Evolutionary conservation across 2,113 vertebrate genomes (phyloP), one percentile per base, ranked within the genome.

Genomic region (Pionites leucogaster): DNA sequence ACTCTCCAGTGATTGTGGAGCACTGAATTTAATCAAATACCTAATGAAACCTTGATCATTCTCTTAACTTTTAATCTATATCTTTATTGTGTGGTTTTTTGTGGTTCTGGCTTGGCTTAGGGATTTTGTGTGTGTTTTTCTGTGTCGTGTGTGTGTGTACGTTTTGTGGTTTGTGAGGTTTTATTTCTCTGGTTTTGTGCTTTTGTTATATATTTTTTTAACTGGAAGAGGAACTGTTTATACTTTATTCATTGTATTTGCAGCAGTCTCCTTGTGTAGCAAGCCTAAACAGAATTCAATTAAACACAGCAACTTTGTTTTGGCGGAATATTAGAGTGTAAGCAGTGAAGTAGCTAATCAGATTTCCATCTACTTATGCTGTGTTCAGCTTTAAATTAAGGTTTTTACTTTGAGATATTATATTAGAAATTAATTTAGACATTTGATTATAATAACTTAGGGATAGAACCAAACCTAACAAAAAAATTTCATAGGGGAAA

Each of bases 41-140:
- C 4, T 50, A 67, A 47, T 37, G 63, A 82, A 86, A 16, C 5
- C 13, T 63, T n/a, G 2, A 6, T 67, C 25, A 75, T 84, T 77
- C 11, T 13, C 6, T 49, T 78, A 17, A 63, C 16, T 31, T 86
- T 27, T 25, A 44, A 5, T 29, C 23, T 74, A 35, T 25, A 16
- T 0, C 31, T 86, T 64, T 53, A 50, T 75, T 70, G 47, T 35
- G 19, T 8, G 14, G 6, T 64, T 81, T 25, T 23, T 15, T 46
- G 7, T 28, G 6, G 3, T 19, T 65, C 46, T 25, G 3, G 24
- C 84, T 39, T n/a, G 23, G 1, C 14, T 39, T 76, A 23, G 33
- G 8, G 42, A 70, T 13, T 4, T 39, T 62, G 6, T 24, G 5
- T 2, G 2, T 1, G 19, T 35, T 27, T 50, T 28, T 5, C 19